Percentiles rank a stretch among this genome's conserved stretches.
phyloP scores from a whole-genome alignment of 2,113 vertebrate genomes.

The Planiliza haematocheilus region DNA sequence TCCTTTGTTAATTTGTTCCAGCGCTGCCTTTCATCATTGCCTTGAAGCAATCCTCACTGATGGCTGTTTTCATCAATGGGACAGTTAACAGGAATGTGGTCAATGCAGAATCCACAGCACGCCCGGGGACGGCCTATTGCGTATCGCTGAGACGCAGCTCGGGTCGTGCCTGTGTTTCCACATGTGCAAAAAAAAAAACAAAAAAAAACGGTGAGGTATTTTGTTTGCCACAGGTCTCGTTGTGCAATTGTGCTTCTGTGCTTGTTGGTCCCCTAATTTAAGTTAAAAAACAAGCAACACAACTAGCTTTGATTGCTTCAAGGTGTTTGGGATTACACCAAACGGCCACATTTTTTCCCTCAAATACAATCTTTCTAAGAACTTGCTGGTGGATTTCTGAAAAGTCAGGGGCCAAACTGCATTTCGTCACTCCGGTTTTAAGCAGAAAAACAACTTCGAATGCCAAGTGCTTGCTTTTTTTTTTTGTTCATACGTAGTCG shows the following conservation, averaged over 20 bases:
- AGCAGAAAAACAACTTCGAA: slow-evolving; percentile 63
- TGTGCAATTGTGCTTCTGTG: slow-evolving; percentile 5
- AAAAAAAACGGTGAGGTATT: background rate
- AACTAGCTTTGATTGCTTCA: slow-evolving; percentile 18
- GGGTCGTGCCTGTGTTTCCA: slow-evolving; percentile 20
- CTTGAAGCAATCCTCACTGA: background rate
- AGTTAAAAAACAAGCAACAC: slow-evolving; percentile 28
- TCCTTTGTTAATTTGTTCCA: slow-evolving; percentile 24
- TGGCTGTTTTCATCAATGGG: slow-evolving; percentile 45
- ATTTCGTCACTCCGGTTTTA: slow-evolving; percentile 29
- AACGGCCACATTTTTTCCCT: background rate
- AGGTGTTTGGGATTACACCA: slow-evolving; percentile 1
- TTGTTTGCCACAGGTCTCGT: background rate
- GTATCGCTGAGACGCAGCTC: slow-evolving; percentile 11
- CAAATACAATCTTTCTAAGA: slow-evolving; percentile 60
- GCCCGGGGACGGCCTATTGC: slow-evolving; percentile 1
- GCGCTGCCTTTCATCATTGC: slow-evolving; percentile 17
- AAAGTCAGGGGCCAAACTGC: slow-evolving; percentile 46
- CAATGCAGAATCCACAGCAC: slow-evolving; percentile 20
- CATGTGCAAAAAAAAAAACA: slow-evolving; percentile 5
- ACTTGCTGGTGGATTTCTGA: slow-evolving; percentile 58
- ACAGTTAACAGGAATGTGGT: slow-evolving; percentile 44
- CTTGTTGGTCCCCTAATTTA: background rate
- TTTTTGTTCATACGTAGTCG: slow-evolving; percentile 14
- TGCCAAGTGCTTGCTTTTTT: slow-evolving; percentile 42